Evolutionary conservation across 2,113 vertebrate genomes (phyloP), one percentile per base, ranked within the genome.

Genomic region (Chloroceryle aenea): DNA sequence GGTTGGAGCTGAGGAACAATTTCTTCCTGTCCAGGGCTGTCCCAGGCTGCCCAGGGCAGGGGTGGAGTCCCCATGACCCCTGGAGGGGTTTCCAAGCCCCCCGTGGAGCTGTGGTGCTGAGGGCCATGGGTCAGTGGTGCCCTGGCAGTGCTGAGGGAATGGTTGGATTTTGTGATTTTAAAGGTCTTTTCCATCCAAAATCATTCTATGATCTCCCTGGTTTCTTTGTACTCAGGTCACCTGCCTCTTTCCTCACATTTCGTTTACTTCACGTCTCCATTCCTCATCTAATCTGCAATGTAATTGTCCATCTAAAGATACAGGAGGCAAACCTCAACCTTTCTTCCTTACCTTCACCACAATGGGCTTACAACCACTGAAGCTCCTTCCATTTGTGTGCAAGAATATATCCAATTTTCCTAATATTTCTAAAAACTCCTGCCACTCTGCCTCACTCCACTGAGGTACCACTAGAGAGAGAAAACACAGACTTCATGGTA

Each of bases 221-320:
- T 61, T 45, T 30, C 42, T 72, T 47, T 20, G 18, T 12, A 9
- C 36, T 77, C 25, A 7, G 36, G 23, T 7, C 74, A 27, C 8
- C 12, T 7, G 13, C 20, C 34, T 43, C 58, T 38, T 40, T 18
- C 66, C 19, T n/a, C 9, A 4, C 0, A 0, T 79, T 47, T 34
- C 8, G 22, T 48, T 71, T 22, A 62, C n/a, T 42, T 47, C 42
- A 32, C 26, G 21, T 25, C 77, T 73, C 53, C 14, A 4, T 29
- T 27, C 38, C 36, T 73, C 67, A 20, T 1, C 52, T 14, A 26
- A 32, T 14, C 67, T 63, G 47, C 43, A 42, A 3, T 25, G 2
- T 42, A n/a, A 15, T 5, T 50, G 23, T 25, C 40, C 21, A 13
- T 29, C 20, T 26, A 9, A 62, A 40, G 10, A 2, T 2, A 40